Evolutionary conservation across 2,888 invertebrate genomes (phyloP).

Genomic region (Tetragonisca angustula): DNA sequence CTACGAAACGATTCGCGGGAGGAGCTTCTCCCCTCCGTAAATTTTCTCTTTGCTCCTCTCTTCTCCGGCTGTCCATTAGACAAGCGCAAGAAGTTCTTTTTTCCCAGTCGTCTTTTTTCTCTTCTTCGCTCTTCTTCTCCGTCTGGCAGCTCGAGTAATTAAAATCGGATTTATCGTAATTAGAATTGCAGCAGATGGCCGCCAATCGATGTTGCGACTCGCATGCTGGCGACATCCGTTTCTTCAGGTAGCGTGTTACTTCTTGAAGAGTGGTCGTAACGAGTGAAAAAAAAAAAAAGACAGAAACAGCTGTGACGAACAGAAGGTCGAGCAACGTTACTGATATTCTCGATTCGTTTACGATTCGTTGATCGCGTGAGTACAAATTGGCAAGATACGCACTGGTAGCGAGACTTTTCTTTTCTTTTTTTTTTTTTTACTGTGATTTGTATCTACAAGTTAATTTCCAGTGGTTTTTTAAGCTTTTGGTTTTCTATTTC

Average conservation of each 20-base stretch:
- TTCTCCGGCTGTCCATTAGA: constrained; percentile 46
- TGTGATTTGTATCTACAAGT: no score
- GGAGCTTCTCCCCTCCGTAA: not conserved
- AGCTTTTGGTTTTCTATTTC: not conserved
- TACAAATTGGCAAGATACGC: not conserved
- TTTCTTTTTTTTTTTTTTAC: not conserved
- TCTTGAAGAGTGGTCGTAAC: not conserved
- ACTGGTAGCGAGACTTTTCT: not conserved
- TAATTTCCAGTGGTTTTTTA: not conserved
- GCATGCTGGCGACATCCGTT: not conserved
- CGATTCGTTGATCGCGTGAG: not conserved
- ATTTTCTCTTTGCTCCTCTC: not conserved
- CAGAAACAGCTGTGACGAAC: not conserved
- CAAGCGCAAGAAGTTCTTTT: constrained; percentile 23
- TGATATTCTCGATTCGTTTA: constrained; percentile 23
- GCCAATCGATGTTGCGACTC: not conserved
- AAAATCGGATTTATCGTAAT: constrained; percentile 76
- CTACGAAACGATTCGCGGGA: constrained; percentile 4
- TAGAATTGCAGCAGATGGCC: constrained; percentile 64
- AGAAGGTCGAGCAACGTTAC: not conserved
- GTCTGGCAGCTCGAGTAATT: constrained; percentile 68
- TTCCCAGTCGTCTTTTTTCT: not conserved
- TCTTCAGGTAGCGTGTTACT: not conserved
- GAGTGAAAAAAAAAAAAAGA: not conserved
- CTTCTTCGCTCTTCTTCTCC: constrained; percentile 3